Evolutionary conservation across 2,797 vertebrate species (phyloP).

Genomic region (Aselliscus stoliczkanus): DNA sequence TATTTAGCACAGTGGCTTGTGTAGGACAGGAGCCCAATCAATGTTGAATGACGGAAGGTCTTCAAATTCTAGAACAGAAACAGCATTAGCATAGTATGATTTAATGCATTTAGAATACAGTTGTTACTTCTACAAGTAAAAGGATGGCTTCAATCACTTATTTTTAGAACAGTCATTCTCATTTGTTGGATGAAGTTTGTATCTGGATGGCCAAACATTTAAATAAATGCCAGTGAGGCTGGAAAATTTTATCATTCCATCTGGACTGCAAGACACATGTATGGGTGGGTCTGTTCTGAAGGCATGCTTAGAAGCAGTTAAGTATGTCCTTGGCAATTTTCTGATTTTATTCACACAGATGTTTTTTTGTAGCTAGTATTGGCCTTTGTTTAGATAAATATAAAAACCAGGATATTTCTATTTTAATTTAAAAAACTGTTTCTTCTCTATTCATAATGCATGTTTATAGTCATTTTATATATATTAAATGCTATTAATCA

Average conservation of each 20-base stretch:
- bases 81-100: background rate
- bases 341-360: constrained; percentile 57
- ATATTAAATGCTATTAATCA: constrained; percentile 67
- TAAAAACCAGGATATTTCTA: constrained; percentile 38
- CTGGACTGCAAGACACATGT: constrained; percentile 46
- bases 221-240: constrained; percentile 39
- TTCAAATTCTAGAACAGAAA: constrained; percentile 47
- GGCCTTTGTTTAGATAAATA: constrained; percentile 62
- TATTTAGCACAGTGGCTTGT: background rate
- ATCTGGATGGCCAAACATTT: constrained; percentile 53
- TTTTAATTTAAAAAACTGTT: constrained; percentile 42
- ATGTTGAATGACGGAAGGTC: constrained; percentile 18
- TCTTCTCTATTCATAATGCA: constrained; percentile 48
- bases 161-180: constrained; percentile 26
- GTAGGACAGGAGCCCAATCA: background rate
- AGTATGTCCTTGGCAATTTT: constrained; percentile 57
- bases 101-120: constrained; percentile 33
- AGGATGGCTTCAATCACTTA: constrained; percentile 17
- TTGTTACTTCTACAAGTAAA: constrained; percentile 31
- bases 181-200: constrained; percentile 56
- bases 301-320: constrained; percentile 52
- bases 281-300: constrained; percentile 57
- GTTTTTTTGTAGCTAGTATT: constrained; percentile 59
- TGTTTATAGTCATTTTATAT: constrained; percentile 55
- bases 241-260: constrained; percentile 55